Evolutionary conservation across 1,140 invertebrate genomes (phyloP).

Genomic region (Ceratosolen fusciceps): DNA sequence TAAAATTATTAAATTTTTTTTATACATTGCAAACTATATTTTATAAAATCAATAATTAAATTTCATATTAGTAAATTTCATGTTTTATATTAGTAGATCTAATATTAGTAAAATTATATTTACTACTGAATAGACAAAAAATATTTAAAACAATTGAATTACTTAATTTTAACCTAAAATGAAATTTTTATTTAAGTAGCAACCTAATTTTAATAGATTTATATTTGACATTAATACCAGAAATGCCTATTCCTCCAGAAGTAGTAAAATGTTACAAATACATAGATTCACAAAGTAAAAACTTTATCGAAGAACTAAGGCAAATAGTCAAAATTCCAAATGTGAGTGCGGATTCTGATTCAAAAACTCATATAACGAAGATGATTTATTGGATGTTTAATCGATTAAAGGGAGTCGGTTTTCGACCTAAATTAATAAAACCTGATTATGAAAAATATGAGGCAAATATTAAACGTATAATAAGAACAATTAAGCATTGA

Average conservation of each 20-base stretch:
- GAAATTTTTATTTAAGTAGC: too few species aligned
- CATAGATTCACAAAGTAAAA: slow-evolving; percentile 47
- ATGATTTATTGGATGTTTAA: slow-evolving; percentile 62
- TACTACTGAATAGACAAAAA: background rate
- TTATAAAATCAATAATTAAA: too few species aligned
- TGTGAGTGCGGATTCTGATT: slow-evolving; percentile 43
- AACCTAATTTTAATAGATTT: background rate
- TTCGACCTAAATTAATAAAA: slow-evolving; percentile 69
- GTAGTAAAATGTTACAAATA: slow-evolving; percentile 53
- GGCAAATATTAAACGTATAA: slow-evolving; percentile 20
- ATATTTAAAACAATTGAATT: slow-evolving; percentile 35
- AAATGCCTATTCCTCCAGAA: slow-evolving; percentile 52
- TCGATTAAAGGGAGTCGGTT: slow-evolving; percentile 73
- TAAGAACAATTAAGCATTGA: background rate
- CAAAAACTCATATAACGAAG: slow-evolving; percentile 34
- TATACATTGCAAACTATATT: too few species aligned
- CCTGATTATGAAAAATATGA: slow-evolving; percentile 8
- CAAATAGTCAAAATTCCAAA: slow-evolving; percentile 48
- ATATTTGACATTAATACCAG: slow-evolving; percentile 42
- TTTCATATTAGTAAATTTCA: too few species aligned
- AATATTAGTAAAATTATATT: background rate
- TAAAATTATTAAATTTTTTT: too few species aligned
- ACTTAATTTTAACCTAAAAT: slow-evolving; percentile 14
- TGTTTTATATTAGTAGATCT: too few species aligned
- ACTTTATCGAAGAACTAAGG: slow-evolving; percentile 50